Evolutionary conservation across 2,888 invertebrate genomes (phyloP).

Genomic region (Empis livida): DNA sequence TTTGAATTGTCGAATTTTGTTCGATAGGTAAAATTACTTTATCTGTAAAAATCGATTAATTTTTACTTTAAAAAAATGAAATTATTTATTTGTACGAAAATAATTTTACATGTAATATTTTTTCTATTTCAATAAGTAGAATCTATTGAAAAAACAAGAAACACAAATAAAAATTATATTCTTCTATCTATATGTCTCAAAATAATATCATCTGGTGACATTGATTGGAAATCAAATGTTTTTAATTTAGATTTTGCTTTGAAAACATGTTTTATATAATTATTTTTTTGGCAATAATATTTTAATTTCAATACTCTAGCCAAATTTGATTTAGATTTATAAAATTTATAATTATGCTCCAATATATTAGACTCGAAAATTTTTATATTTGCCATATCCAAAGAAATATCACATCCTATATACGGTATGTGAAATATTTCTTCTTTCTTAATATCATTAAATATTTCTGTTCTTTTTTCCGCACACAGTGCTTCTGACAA

Average conservation of each 20-base stretch:
- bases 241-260: constrained; percentile 15
- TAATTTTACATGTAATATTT: too few relatives aligned
- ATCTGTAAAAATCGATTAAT: too few relatives aligned
- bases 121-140: too few relatives aligned
- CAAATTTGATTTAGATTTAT: constrained; percentile 16
- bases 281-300: constrained; percentile 18
- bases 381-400: not conserved
- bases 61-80: too few relatives aligned
- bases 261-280: constrained; percentile 14
- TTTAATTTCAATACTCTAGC: constrained; percentile 39
- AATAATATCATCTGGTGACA: constrained; percentile 48
- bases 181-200: constrained; percentile 9
- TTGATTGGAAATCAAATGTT: constrained; percentile 43
- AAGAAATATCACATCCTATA: not conserved
- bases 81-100: too few relatives aligned
- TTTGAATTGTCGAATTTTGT: too few relatives aligned
- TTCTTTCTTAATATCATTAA: too few relatives aligned
- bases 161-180: too few relatives aligned
- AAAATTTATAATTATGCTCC: not conserved
- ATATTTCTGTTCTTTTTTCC: too few relatives aligned
- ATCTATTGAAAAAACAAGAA: too few relatives aligned
- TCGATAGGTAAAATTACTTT: too few relatives aligned
- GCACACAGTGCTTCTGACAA: too few relatives aligned
- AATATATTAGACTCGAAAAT: not conserved
- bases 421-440: not conserved